Percentiles rank a stretch among this genome's conserved stretches.
phyloP scores from a whole-genome alignment of 1,140 invertebrate species.

The Geopemphigus sp. region DNA sequence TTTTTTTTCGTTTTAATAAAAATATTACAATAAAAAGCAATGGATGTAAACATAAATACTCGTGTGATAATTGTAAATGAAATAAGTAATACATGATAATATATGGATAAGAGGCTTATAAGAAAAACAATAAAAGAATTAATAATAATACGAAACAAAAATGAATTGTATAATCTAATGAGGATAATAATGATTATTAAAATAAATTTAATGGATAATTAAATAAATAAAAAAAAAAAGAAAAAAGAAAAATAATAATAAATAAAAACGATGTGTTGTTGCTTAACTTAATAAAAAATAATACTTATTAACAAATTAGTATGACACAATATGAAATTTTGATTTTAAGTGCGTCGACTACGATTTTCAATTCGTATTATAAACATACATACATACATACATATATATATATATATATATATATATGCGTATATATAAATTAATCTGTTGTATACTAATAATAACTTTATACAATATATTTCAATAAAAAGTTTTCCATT shows the following conservation, averaged over 20 bases:
- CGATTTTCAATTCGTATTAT: conserved; percentile 17
- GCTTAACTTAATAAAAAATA: conserved; percentile 47
- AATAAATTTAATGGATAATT: conserved; percentile 36
- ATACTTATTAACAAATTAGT: conserved; percentile 49
- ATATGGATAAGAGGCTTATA: conserved; percentile 38
- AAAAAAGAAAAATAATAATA: no score
- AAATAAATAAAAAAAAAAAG: conserved; percentile 37
- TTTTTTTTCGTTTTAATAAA: conserved; percentile 45
- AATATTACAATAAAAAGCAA: conserved; percentile 49
- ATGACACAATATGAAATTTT: conserved; percentile 47
- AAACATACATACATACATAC: conserved; percentile 13
- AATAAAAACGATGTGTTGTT: conserved; percentile 16
- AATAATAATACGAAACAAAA: conserved; percentile 49
- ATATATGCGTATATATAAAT: background rate
- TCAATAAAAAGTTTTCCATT: background rate
- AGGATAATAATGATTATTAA: conserved; percentile 49
- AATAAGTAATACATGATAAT: conserved; percentile 45
- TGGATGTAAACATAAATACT: conserved; percentile 48
- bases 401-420: background rate
- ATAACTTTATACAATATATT: conserved; percentile 12
- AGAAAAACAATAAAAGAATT: conserved; percentile 46
- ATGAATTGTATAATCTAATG: conserved; percentile 44
- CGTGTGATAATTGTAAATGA: conserved; percentile 47
- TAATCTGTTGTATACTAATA: conserved; percentile 32
- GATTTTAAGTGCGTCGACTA: conserved; percentile 39